Percentiles rank a stretch among this genome's conserved stretches.
Conservation (phyloP, 1,140 invertebrate genomes). For the Diachasma alloeum region DNA sequence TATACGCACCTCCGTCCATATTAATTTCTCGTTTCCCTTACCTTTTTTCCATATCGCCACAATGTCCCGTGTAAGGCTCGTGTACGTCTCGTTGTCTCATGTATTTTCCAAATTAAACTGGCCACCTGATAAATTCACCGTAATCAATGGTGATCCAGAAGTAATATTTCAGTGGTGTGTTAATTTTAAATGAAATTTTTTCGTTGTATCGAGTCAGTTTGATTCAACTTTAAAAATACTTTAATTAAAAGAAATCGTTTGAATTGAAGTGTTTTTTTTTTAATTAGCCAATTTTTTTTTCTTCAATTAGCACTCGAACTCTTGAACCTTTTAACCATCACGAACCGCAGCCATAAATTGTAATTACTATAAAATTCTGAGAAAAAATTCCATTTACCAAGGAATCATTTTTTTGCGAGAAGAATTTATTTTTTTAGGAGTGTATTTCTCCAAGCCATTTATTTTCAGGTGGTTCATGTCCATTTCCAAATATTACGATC, state of each 20-base stretch:
- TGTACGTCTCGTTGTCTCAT: neutral
- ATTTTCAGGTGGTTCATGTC: no score
- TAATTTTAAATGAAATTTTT: neutral
- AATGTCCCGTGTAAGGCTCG: neutral
- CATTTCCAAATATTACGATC: no score
- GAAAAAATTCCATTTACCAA: no score
- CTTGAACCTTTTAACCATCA: no score
- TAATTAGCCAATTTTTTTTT: no score
- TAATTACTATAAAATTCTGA: no score
- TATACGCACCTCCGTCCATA: constrained; percentile 2
- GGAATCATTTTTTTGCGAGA: no score
- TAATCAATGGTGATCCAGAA: neutral
- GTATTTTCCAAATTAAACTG: constrained; percentile 6
- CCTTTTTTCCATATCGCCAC: neutral
- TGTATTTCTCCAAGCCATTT: no score
- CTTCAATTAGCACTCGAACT: neutral
- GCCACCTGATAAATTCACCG: neutral
- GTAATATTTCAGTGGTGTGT: constrained; percentile 11
- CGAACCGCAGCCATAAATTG: no score
- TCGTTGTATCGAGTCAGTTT: neutral
- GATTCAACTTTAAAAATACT: neutral
- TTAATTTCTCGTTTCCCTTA: neutral
- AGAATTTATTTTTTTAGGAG: no score
- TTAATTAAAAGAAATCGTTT: no score
- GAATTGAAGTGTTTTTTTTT: no score